Conservation (phyloP, 2,888 invertebrate genomes). For the Polydrusus tereticollis region DNA sequence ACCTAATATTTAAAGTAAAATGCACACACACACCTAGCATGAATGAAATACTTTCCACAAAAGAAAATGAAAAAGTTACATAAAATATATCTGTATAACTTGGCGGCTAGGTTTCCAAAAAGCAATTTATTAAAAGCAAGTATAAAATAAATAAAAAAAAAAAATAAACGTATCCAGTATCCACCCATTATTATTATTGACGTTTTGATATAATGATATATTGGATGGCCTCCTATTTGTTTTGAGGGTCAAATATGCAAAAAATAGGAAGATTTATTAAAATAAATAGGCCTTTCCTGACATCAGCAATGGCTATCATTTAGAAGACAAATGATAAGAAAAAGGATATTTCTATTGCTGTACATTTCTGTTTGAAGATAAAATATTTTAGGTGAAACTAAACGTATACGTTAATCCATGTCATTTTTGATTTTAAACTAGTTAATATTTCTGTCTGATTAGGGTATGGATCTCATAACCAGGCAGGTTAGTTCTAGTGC, state of each 20-base stretch:
- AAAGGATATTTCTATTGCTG: background rate
- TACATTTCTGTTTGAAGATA: background rate
- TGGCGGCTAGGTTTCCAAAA: too few relatives aligned
- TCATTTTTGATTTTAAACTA: too few relatives aligned
- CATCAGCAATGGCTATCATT: background rate
- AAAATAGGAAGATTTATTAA: background rate
- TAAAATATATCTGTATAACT: too few relatives aligned
- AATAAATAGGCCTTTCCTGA: background rate
- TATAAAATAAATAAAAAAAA: background rate
- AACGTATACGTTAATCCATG: background rate
- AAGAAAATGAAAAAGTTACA: too few relatives aligned
- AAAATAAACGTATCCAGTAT: background rate
- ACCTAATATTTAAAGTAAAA: too few relatives aligned
- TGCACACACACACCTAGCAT: too few relatives aligned
- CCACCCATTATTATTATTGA: background rate
- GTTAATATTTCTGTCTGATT: too few relatives aligned
- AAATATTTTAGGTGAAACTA: background rate
- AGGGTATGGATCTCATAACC: too few relatives aligned
- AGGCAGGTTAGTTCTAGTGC: too few relatives aligned
- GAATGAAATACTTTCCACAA: too few relatives aligned
- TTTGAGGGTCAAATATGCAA: slow-evolving; percentile 3
- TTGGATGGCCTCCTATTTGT: background rate
- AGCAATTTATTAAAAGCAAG: background rate
- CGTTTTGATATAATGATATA: background rate
- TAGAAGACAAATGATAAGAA: background rate